Conservation (phyloP, 2,113 vertebrate species). For the Rhinogobius similis region DNA sequence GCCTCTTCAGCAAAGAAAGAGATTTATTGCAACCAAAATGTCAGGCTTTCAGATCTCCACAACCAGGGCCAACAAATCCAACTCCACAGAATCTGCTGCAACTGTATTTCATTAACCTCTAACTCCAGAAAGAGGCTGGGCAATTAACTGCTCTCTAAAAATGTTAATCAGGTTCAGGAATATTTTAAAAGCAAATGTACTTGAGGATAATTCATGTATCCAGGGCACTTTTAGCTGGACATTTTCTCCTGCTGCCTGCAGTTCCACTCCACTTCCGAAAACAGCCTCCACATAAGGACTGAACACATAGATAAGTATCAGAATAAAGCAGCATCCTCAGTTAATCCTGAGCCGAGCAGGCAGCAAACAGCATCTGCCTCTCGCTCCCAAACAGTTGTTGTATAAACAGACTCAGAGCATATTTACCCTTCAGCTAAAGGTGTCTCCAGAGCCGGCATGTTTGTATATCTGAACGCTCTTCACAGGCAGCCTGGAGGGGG, state of each 20-base stretch:
- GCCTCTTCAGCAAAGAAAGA: conserved; percentile 12
- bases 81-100: conserved; percentile 4
- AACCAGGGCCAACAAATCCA: conserved; percentile 7
- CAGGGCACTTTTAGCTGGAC: conserved; percentile 19
- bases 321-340: conserved; percentile 29
- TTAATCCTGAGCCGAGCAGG: conserved; percentile 36
- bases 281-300: conserved; percentile 36
- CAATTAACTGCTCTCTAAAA: conserved; percentile 30
- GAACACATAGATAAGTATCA: conserved; percentile 41
- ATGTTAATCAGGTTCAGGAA: conserved; percentile 38
- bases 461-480: conserved; percentile 65
- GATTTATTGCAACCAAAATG: conserved; percentile 27
- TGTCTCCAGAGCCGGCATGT: conserved; percentile 59
- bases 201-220: conserved; percentile 43
- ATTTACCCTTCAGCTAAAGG: conserved; percentile 69
- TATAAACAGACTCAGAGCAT: conserved; percentile 56
- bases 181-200: conserved; percentile 18
- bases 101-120: conserved; percentile 33
- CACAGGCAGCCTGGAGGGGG: conserved; percentile 51
- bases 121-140: conserved; percentile 9
- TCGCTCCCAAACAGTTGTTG: conserved; percentile 43
- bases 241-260: background rate
- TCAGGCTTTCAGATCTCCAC: conserved; percentile 19
- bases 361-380: conserved; percentile 49
- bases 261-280: conserved; percentile 8